A percentile compares a stretch with the other conserved stretches of the same genome.
Evolutionary conservation across 2,797 vertebrate genomes (phyloP).

Genomic region (Euthynnus affinis): DNA sequence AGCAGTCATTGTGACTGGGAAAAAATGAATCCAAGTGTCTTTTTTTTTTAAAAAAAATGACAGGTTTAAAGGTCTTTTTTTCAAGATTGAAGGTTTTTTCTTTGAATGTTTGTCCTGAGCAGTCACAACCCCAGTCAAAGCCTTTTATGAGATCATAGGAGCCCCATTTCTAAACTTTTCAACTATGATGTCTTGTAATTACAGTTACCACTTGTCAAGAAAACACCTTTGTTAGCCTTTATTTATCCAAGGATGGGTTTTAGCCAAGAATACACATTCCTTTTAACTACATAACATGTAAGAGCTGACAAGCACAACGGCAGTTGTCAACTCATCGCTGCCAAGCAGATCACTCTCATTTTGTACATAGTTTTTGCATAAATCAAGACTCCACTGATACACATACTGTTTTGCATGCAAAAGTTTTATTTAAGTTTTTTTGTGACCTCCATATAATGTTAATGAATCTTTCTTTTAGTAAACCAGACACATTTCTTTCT

Average conservation of each 20-base stretch:
- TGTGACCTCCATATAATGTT: background rate
- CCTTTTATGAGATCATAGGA: background rate
- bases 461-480: background rate
- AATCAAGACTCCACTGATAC: no score
- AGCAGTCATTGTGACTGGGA: background rate
- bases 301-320: background rate
- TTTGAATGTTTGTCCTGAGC: background rate
- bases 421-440: no score
- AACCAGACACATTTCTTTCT: background rate
- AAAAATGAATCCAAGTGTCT: background rate
- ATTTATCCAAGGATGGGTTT: background rate
- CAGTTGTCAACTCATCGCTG: background rate
- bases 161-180: background rate
- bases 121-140: slow-evolving; percentile 3
- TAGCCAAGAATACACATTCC: background rate
- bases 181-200: background rate
- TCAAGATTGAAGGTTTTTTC: background rate
- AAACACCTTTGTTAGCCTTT: background rate
- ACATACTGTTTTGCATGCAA: no score
- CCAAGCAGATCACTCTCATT: background rate
- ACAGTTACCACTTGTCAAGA: slow-evolving; percentile 8
- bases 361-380: no score
- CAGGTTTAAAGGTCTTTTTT: no score
- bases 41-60: no score
- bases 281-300: background rate